Base-by-base conservation (phyloP, 1,140 invertebrate genomes). In the Cydia amplana region DNA sequence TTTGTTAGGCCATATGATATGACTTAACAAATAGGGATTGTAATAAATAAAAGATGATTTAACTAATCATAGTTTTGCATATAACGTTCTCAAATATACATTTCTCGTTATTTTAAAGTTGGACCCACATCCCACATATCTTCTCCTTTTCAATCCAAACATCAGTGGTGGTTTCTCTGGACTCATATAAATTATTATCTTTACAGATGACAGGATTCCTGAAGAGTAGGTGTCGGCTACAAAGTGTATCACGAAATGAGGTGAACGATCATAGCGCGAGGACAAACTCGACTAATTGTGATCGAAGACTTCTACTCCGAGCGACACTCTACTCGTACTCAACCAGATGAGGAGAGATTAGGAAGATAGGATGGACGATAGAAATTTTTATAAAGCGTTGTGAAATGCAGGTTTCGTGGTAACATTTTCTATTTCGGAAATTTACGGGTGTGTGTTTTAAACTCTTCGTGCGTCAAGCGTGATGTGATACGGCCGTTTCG, bases 191-290 rank as follows among this genome's bases (percentile, higher is more conserved):
- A n/a, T 36, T 70, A 18, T 72, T 86, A 80, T 81, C 78, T 79
- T 90, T 92, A 23, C 90, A 92, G 91, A 92, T 92, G 91, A 92
- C 91, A 92, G 84, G 84, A 86, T 78, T 90, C 88, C 80, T 92
- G 91, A 91, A 91, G 83, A 87, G 82, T 81, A 77, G 75, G 79
- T 36, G 65, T 87, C 60, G 90, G 86, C 55, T 88, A 90, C 81
- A 91, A 82, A 86, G 87, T 91, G 81, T 80, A 91, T 77, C 83
- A 91, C 78, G 89, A 89, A 77, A 80, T 86, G 79, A 86, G 82
- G 78, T 90, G 86, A 89, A 87, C 74, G 60, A 74, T 75, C 70
- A 28, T 28, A 74, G 18, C 65, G 65, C 32, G 25, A 82, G 79
- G 82, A 85, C 80, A 78, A 79, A 78, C 78, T 79, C 73, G 75